Percentiles rank a stretch among this genome's conserved stretches.
Conservation (phyloP, 1,140 invertebrate species). For the Plutomurus gul region DNA sequence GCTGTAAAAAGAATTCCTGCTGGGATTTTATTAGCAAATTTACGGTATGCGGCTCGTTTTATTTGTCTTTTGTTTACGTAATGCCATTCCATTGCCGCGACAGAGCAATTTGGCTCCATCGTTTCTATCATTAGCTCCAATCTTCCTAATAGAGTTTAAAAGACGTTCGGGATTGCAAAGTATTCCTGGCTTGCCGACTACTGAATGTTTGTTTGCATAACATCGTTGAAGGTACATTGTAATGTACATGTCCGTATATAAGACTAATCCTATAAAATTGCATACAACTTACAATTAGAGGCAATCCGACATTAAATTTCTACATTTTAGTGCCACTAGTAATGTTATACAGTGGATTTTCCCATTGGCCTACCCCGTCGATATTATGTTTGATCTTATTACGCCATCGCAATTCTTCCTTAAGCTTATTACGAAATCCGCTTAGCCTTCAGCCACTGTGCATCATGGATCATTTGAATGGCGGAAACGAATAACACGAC, state of each 20-base stretch:
- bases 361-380: no score
- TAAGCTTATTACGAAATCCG: conserved; percentile 4
- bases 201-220: no score
- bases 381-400: no score
- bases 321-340: no score
- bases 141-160: not conserved
- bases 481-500: conserved; percentile 25
- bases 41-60: no score
- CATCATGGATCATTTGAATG: conserved; percentile 16
- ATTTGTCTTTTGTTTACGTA: no score
- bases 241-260: not conserved
- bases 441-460: conserved; percentile 10
- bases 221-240: no score
- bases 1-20: no score
- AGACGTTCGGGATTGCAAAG: not conserved
- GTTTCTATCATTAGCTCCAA: not conserved
- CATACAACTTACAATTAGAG: not conserved
- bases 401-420: not conserved
- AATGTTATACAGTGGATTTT: no score
- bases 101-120: not conserved
- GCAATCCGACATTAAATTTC: no score
- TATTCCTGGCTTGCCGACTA: not conserved
- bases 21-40: no score
- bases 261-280: not conserved
- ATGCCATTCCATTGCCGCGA: not conserved